Evolutionary conservation across 2,113 vertebrate genomes (phyloP).

Genomic region (Spizaetus ornatus): DNA sequence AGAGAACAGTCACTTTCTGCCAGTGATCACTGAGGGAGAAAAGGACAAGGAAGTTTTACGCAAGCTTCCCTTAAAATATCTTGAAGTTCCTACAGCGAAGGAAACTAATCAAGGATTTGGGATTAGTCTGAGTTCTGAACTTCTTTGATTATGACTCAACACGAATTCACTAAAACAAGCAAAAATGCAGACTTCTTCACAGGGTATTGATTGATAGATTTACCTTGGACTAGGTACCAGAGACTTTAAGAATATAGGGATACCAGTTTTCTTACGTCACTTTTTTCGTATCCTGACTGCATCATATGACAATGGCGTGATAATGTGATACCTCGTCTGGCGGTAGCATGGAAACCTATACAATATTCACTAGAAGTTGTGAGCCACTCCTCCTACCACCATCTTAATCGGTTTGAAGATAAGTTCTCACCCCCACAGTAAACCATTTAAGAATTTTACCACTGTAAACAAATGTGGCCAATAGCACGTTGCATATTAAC

Average conservation of each 20-base stretch:
- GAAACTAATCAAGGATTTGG: background rate
- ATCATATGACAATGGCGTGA: background rate
- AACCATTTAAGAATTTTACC: background rate
- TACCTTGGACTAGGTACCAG: background rate
- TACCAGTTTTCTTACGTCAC: background rate
- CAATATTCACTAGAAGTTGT: background rate
- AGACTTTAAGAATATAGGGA: background rate
- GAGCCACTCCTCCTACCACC: background rate
- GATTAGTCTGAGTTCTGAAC: background rate
- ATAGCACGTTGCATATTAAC: background rate
- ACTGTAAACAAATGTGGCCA: constrained; percentile 5
- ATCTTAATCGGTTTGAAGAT: background rate
- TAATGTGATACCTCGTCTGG: background rate
- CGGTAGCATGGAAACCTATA: background rate
- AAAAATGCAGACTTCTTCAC: background rate
- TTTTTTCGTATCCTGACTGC: background rate
- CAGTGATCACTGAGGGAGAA: background rate
- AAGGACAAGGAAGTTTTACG: background rate
- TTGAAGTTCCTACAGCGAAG: background rate
- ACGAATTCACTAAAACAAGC: background rate
- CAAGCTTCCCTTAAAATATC: background rate
- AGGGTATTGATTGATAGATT: background rate
- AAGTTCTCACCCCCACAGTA: background rate
- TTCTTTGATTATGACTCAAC: background rate
- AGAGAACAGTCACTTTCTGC: background rate